These are phyloP conservation scores for Glossophaga mutica DNA, from an alignment of 2,797 vertebrate genomes.

Conservation along the genomic window DNA sequence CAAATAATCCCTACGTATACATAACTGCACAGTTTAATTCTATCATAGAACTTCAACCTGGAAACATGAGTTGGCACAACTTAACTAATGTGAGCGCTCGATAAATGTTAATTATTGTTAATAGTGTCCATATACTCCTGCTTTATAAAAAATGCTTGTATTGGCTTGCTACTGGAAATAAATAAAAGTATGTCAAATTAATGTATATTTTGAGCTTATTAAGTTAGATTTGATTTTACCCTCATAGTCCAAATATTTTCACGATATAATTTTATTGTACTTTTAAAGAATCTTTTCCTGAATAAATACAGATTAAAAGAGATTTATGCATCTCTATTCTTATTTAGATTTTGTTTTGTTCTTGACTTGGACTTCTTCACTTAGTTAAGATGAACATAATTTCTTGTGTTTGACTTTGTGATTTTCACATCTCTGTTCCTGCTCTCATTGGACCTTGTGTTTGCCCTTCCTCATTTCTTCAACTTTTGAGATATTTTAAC, in stretches of 20 bases:
- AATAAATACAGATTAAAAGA: background rate
- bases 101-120: background rate
- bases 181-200: background rate
- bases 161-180: background rate
- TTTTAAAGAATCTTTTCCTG: slow-evolving; percentile 26
- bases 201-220: background rate
- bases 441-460: background rate
- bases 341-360: background rate
- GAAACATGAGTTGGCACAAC: background rate
- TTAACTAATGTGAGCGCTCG: background rate
- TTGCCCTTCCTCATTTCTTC: background rate
- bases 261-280: background rate
- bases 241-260: background rate
- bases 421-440: slow-evolving; percentile 3
- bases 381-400: background rate
- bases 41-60: background rate
- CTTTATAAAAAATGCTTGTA: background rate
- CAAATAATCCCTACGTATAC: background rate
- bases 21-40: background rate
- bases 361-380: background rate
- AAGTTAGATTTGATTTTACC: background rate
- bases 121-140: background rate
- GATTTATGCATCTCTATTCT: background rate
- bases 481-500: slow-evolving; percentile 18
- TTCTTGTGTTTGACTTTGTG: background rate